Evolutionary conservation across 2,888 invertebrate genomes (phyloP), one percentile per base, ranked within the genome.

Genomic region (Drosophila anceps): DNA sequence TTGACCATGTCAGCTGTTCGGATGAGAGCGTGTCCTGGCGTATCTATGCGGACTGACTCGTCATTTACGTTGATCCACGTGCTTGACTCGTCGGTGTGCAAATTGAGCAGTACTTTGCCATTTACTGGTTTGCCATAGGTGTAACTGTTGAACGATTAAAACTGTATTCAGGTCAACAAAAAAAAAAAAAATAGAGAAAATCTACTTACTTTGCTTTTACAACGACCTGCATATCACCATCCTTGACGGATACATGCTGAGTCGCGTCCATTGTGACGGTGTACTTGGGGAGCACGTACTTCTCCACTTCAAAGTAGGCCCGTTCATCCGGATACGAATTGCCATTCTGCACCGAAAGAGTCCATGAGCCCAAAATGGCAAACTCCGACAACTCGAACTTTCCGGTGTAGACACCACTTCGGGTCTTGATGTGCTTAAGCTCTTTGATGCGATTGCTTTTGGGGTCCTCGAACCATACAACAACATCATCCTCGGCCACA

Each of bases 271-370:
- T 95, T 50, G 95, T 95, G 72, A 99, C 96, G 83, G 97, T 95
- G 93, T 98, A 99, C 91, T 98, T 98, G 0, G 99, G 99, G 78
- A 98, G 93, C 57, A 98, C 96, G 91, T 98, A 98, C 93, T 98
- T 97, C 13, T 97, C 97, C 13, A 98, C 97, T 85, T 96, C 95
- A 63, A 93, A 92, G 41, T 90, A 91, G 0, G 69, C 82, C 91
- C 94, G 78, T 33, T 84, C 75, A 15, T 81, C 79, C 0, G 65
- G 10, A 41, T 68, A 77, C 5, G 51, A 2, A 1, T 60, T 75
- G 10, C 81, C 82, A 53, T 81, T 87, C 24, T 80, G 73, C 0
- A 77, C 84, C 12, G 57, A 61, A 15, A 92, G 95, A 64, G 95
- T 96, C 98, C 98, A 98, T 91, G 96, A 95, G 20, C 98, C 98